phyloP scores from a whole-genome alignment of 2,113 vertebrate genomes.

The Natator depressus region DNA sequence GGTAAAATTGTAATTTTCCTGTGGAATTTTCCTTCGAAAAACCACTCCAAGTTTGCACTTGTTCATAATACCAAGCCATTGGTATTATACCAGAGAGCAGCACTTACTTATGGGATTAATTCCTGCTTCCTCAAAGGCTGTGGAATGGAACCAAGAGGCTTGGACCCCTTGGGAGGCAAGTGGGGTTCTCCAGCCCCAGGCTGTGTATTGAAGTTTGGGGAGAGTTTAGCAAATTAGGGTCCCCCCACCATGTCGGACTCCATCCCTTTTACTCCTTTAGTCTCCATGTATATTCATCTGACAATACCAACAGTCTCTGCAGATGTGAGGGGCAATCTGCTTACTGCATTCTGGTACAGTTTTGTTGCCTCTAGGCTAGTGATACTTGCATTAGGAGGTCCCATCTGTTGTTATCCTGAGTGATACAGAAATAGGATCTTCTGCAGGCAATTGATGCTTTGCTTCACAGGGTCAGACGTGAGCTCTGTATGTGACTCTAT shows the following conservation, averaged over 20 bases:
- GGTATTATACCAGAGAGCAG: neutral
- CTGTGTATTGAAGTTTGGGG: neutral
- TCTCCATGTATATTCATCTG: neutral
- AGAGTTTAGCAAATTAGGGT: neutral
- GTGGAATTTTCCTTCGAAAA: neutral
- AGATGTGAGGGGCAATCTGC: neutral
- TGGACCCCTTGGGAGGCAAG: neutral
- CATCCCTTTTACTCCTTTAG: neutral
- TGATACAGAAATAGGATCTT: slow-evolving; percentile 58
- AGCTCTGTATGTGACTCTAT: slow-evolving; percentile 33
- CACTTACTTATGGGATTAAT: neutral
- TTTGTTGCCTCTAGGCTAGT: slow-evolving; percentile 28
- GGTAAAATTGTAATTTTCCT: neutral
- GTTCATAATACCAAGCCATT: neutral
- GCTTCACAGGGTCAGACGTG: slow-evolving; percentile 23
- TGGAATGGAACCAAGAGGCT: neutral
- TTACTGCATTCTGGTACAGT: slow-evolving; percentile 26
- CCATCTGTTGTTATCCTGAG: slow-evolving; percentile 66
- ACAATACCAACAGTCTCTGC: neutral
- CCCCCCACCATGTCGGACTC: neutral
- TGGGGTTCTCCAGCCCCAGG: neutral
- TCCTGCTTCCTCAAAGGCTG: neutral
- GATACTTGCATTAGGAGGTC: slow-evolving; percentile 36
- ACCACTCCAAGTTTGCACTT: neutral
- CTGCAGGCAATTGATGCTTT: neutral